These are phyloP conservation scores for Chelonia mydas DNA, from an alignment of 2,797 vertebrate genomes.

Conservation along the genomic window DNA sequence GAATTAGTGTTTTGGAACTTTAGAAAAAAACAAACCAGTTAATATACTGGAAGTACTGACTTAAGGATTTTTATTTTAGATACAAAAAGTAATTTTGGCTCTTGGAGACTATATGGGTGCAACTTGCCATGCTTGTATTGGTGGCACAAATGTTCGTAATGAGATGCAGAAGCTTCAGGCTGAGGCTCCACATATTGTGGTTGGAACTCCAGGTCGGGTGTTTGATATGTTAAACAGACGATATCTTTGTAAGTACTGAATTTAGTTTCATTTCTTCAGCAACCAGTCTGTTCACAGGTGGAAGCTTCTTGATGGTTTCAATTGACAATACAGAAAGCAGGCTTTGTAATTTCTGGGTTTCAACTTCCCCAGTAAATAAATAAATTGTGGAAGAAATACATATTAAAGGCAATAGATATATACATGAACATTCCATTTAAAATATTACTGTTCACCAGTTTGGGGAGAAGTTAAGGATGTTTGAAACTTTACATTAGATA, in stretches of 20 bases:
- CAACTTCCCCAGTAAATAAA: background rate
- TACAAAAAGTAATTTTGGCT: slow-evolving; percentile 98
- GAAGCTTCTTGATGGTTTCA: background rate
- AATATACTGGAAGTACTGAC: background rate
- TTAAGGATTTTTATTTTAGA: slow-evolving; percentile 80
- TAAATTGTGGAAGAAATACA: background rate
- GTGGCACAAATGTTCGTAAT: slow-evolving; percentile 93
- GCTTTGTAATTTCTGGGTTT: background rate
- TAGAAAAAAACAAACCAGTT: background rate
- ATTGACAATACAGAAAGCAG: background rate
- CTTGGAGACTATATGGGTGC: slow-evolving; percentile 99
- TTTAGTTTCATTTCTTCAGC: background rate
- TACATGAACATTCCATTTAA: background rate
- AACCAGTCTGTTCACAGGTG: background rate
- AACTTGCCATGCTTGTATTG: slow-evolving; percentile 96
- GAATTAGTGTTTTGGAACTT: background rate
- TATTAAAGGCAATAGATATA: background rate
- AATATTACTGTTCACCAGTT: background rate
- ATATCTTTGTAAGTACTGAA: slow-evolving; percentile 89
- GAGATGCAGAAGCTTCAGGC: slow-evolving; percentile 96
- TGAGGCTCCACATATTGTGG: slow-evolving; percentile 95
- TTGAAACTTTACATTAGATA: background rate
- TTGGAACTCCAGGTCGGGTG: slow-evolving; percentile 96
- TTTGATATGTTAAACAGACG: slow-evolving; percentile 96
- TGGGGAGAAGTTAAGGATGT: background rate